Conservation (phyloP, 1,140 invertebrate species). For the Drepana arcuata region DNA sequence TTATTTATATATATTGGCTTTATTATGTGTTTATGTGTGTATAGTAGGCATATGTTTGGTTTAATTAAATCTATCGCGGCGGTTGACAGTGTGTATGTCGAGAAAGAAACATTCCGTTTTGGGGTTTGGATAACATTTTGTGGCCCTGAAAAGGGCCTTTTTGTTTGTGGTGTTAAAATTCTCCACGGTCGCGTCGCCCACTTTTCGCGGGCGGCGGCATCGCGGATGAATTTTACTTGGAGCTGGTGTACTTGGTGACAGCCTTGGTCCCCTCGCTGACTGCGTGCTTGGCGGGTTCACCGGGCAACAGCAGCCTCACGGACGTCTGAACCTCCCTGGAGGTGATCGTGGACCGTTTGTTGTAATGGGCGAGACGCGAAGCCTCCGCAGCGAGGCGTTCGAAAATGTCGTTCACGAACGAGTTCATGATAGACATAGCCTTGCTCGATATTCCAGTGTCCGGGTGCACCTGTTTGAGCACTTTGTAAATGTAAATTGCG, state of each 20-base stretch:
- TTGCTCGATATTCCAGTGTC: conserved; percentile 78
- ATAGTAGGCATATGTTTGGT: no score
- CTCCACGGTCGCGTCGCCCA: no score
- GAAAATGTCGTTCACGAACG: conserved; percentile 80
- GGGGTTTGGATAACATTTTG: no score
- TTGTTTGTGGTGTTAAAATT: no score
- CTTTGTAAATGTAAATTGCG: conserved; percentile 23
- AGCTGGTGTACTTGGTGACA: conserved; percentile 25
- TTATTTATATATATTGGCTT: no score
- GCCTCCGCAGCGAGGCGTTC: conserved; percentile 78
- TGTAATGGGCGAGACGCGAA: conserved; percentile 80
- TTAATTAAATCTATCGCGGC: no score
- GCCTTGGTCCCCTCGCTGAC: conserved; percentile 23
- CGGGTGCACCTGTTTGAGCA: conserved; percentile 25
- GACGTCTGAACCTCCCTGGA: conserved; percentile 11
- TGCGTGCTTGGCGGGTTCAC: conserved; percentile 3
- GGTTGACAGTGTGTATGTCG: no score
- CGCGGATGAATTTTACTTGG: conserved; percentile 11
- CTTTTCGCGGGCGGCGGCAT: no score
- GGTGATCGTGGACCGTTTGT: conserved; percentile 75
- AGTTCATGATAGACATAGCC: conserved; percentile 76
- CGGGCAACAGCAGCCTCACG: conserved; percentile 8
- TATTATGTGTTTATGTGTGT: no score
- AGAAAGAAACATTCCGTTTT: no score
- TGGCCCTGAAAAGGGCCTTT: no score